A percentile compares a stretch with the other conserved stretches of the same genome.
Evolutionary conservation across 2,113 vertebrate species (phyloP).

Genomic region (Cinclus mexicanus): DNA sequence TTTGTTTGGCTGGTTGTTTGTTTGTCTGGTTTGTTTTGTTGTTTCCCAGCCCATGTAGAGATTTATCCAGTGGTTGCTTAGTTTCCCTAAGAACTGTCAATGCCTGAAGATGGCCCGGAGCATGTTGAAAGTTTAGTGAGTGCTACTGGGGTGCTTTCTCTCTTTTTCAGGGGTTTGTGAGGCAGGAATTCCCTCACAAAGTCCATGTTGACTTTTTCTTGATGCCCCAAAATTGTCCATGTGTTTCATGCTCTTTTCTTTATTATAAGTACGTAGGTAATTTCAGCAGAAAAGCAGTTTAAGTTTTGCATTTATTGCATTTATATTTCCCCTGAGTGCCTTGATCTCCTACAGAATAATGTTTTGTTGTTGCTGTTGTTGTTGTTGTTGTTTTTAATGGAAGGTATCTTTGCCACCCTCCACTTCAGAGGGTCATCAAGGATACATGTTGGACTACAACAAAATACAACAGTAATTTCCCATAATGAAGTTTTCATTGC

Average conservation of each 20-base stretch:
- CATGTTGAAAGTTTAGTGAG: not conserved
- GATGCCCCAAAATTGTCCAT: rapidly evolving
- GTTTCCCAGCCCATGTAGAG: not conserved
- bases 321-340: not conserved
- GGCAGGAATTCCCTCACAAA: not conserved
- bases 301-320: rapidly evolving
- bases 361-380: not conserved
- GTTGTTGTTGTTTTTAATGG: not conserved
- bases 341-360: not conserved
- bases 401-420: not conserved
- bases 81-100: not conserved
- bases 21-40: not conserved
- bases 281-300: not conserved
- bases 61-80: not conserved
- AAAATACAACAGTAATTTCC: not conserved
- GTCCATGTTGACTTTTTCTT: not conserved
- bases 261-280: not conserved
- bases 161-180: not conserved
- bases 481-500: not conserved
- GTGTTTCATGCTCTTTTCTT: not conserved
- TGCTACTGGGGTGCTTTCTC: not conserved
- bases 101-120: not conserved
- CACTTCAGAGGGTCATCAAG: not conserved
- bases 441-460: not conserved
- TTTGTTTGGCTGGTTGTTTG: not conserved